Percentiles rank a stretch among this genome's conserved stretches.
These are phyloP conservation scores for Arge pagana DNA, from an alignment of 2,888 invertebrate species.

Conservation along the genomic window DNA sequence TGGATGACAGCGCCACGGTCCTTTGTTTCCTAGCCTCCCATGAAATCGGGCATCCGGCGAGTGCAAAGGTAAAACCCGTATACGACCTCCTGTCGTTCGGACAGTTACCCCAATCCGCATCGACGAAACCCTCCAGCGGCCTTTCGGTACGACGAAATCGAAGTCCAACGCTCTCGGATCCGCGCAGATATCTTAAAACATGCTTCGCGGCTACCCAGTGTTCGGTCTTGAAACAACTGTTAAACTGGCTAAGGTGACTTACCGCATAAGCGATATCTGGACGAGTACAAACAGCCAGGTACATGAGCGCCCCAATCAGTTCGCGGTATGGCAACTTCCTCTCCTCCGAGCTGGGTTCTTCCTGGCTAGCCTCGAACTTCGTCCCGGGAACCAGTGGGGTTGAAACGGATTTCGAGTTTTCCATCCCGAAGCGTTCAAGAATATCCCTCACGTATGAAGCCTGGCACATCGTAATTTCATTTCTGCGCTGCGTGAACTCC, in stretches of 20 bases:
- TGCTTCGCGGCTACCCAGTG: background rate
- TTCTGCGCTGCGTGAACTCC: slow-evolving; percentile 39
- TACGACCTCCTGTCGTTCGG: no score
- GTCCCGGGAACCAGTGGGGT: slow-evolving; percentile 41
- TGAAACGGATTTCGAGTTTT: slow-evolving; percentile 33
- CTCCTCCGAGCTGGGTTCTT: no score
- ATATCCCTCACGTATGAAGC: slow-evolving; percentile 33
- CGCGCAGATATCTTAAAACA: background rate
- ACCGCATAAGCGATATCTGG: background rate
- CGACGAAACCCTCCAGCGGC: no score
- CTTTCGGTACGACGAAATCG: no score
- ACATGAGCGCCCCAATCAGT: background rate
- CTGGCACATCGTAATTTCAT: slow-evolving; percentile 34
- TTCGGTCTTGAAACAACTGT: background rate
- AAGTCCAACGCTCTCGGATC: background rate
- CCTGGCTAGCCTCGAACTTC: slow-evolving; percentile 18
- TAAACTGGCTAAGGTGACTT: background rate
- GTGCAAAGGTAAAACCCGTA: no score
- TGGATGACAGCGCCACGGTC: no score
- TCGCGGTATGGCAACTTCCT: background rate
- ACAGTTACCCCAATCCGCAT: no score
- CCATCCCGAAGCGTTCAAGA: slow-evolving; percentile 30
- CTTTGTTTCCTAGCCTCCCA: no score
- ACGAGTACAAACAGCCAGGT: background rate
- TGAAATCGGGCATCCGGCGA: no score